Evolutionary conservation across 2,113 vertebrate genomes (phyloP).

Genomic region (Coregonus clupeaformis): DNA sequence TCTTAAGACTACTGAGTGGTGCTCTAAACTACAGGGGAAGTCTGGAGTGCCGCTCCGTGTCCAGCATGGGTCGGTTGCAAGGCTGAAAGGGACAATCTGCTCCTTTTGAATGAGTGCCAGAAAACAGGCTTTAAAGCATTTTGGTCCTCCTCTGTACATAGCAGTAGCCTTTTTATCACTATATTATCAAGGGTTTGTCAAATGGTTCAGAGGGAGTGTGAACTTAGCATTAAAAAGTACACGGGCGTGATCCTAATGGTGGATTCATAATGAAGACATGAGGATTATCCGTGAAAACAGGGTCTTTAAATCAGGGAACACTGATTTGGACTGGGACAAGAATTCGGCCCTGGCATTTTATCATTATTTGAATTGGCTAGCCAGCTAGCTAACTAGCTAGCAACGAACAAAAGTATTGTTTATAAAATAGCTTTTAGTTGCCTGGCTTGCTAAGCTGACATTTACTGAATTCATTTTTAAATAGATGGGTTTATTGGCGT

Average conservation of each 20-base stretch:
- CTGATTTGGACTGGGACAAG: no score
- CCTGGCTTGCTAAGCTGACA: no score
- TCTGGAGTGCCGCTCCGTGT: slow-evolving; percentile 35
- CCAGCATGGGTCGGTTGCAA: slow-evolving; percentile 58
- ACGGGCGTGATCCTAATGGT: not conserved
- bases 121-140: slow-evolving; percentile 42
- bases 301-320: no score
- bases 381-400: no score
- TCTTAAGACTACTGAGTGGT: slow-evolving; percentile 36
- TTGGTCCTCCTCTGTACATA: slow-evolving; percentile 39
- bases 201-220: slow-evolving; percentile 30
- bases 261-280: no score
- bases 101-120: slow-evolving; percentile 53
- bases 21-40: slow-evolving; percentile 20
- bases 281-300: no score
- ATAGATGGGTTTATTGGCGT: no score
- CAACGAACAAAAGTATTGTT: no score
- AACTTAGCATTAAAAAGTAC: slow-evolving; percentile 39
- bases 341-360: no score
- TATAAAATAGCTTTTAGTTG: no score
- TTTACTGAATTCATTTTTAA: no score
- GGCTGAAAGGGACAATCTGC: slow-evolving; percentile 65
- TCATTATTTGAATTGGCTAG: no score
- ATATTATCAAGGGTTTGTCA: slow-evolving; percentile 33
- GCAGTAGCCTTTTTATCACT: slow-evolving; percentile 34